These are phyloP conservation scores for Dryobotodes eremita DNA, from an alignment of 2,888 invertebrate species.

Conservation along the genomic window DNA sequence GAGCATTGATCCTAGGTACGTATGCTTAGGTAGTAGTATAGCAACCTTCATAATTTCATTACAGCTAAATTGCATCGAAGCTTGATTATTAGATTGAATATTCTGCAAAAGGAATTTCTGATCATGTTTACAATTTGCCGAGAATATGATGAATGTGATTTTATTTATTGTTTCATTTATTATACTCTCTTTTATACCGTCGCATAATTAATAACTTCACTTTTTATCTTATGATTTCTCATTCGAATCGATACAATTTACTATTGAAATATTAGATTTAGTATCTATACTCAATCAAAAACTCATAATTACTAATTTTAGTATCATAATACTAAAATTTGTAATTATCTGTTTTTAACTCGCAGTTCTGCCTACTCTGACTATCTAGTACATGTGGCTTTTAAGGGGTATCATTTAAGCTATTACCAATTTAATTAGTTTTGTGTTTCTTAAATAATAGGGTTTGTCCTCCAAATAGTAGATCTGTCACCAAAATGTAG, in stretches of 20 bases:
- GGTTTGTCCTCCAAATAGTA: too few relatives aligned
- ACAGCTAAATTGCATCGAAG: slow-evolving; percentile 23
- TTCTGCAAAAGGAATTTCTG: slow-evolving; percentile 14
- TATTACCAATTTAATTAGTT: too few relatives aligned
- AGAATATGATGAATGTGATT: background rate
- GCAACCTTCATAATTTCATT: slow-evolving; percentile 33
- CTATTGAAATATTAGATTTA: background rate
- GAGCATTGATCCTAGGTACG: background rate
- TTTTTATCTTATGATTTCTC: background rate
- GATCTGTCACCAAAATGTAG: too few relatives aligned
- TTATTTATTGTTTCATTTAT: background rate
- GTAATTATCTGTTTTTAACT: background rate
- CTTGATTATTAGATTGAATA: slow-evolving; percentile 33
- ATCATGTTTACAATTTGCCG: background rate
- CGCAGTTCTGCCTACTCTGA: too few relatives aligned
- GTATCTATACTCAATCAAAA: too few relatives aligned
- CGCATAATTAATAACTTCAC: background rate
- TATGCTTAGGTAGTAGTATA: background rate
- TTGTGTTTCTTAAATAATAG: too few relatives aligned
- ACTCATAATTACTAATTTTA: too few relatives aligned
- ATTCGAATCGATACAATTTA: background rate
- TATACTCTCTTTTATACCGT: background rate
- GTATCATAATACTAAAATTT: background rate
- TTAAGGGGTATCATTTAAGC: too few relatives aligned
- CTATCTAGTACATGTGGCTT: background rate